A percentile compares a stretch with the other conserved stretches of the same genome.
phyloP scores from a whole-genome alignment of 2,113 vertebrate species.

The Aptenodytes forsteri region DNA sequence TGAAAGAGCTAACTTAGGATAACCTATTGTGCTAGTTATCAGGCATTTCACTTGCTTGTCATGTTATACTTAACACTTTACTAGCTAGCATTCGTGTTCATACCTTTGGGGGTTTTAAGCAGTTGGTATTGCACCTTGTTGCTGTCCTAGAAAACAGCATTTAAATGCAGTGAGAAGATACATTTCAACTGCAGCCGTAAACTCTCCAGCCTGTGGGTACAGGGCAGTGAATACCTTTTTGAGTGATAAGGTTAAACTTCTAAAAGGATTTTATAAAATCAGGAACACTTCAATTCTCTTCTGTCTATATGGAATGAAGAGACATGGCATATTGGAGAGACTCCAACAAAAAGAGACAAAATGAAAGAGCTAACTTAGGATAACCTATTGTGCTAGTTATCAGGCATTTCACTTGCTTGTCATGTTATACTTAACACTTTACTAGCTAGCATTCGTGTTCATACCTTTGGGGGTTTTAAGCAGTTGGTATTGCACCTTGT shows the following conservation, averaged over 20 bases:
- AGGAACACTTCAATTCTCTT: neutral
- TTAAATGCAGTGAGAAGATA: neutral
- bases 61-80: neutral
- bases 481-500: neutral
- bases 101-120: neutral
- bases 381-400: neutral
- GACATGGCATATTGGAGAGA: too few species aligned
- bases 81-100: neutral
- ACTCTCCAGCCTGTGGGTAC: neutral
- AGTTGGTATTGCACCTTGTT: neutral
- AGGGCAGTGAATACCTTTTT: neutral
- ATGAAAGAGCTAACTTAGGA: accelerated
- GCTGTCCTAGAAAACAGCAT: neutral
- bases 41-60: neutral
- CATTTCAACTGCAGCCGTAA: neutral
- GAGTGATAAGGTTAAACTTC: neutral
- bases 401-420: neutral
- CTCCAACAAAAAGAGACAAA: neutral
- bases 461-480: neutral
- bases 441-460: neutral
- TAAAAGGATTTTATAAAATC: neutral
- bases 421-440: neutral
- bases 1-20: accelerated
- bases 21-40: neutral
- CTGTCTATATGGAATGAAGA: neutral